Conservation (phyloP, 2,113 vertebrate genomes). For the Heliornis fulica region DNA sequence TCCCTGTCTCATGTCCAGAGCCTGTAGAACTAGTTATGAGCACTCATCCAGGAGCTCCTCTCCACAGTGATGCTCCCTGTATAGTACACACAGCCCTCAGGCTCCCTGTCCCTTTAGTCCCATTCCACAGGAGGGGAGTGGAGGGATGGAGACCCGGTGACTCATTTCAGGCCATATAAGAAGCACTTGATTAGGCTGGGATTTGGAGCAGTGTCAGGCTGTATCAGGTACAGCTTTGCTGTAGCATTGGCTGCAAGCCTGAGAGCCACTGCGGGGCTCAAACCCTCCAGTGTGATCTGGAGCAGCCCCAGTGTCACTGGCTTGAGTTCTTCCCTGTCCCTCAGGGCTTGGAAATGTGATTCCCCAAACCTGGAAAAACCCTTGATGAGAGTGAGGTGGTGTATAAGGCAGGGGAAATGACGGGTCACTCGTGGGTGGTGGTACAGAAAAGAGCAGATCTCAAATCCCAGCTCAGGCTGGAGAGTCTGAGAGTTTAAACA, state of each 20-base stretch:
- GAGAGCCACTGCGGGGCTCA: not conserved
- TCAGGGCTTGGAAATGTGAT: not conserved
- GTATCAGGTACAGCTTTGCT: fast-evolving
- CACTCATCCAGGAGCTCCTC: not conserved
- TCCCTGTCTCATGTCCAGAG: not conserved
- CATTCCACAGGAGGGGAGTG: not conserved
- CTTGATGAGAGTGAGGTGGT: not conserved
- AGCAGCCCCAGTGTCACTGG: not conserved
- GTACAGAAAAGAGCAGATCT: not conserved
- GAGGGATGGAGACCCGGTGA: not conserved
- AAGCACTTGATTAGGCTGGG: not conserved
- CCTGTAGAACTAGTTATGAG: not conserved
- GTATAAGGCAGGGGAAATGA: not conserved
- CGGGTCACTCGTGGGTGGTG: not conserved
- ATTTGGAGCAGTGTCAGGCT: not conserved
- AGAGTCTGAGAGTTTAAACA: not conserved
- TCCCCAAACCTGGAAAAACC: not conserved
- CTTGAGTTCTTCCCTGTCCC: not conserved
- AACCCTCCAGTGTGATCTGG: not conserved
- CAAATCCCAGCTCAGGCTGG: not conserved
- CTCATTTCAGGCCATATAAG: not conserved
- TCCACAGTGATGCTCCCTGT: not conserved
- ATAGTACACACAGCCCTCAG: not conserved
- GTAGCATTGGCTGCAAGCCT: not conserved
- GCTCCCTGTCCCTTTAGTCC: not conserved